These are phyloP conservation scores for Oligia fasciuncula DNA, from an alignment of 2,888 invertebrate species.

Conservation along the genomic window DNA sequence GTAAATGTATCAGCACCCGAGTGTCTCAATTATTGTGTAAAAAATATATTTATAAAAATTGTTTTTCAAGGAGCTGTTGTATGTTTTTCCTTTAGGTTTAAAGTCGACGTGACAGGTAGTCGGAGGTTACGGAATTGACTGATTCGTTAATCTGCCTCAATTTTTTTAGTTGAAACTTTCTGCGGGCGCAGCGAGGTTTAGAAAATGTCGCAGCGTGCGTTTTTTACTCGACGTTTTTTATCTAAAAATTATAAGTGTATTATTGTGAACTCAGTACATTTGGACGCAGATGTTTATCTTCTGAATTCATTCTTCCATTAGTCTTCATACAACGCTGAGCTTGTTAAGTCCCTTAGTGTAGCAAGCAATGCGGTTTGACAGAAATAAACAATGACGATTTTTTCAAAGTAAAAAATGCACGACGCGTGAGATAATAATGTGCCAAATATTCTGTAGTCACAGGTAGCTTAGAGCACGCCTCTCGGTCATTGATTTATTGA, in stretches of 20 bases:
- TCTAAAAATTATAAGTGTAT: conserved; percentile 21
- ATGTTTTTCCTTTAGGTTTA: conserved; percentile 74
- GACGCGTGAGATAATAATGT: conserved; percentile 77
- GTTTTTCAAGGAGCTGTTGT: conserved; percentile 74
- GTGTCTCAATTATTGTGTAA: conserved; percentile 72
- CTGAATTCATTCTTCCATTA: conserved; percentile 23
- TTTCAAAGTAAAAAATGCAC: conserved; percentile 67
- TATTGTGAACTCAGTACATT: conserved; percentile 33
- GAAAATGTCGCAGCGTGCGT: conserved; percentile 63
- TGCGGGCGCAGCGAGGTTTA: conserved; percentile 63
- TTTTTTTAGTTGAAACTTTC: conserved; percentile 70
- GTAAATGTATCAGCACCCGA: conserved; percentile 66
- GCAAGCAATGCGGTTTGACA: conserved; percentile 27
- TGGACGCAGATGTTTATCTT: conserved; percentile 40
- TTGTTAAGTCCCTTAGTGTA: not conserved
- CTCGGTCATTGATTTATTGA: conserved; percentile 47
- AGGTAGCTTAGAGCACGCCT: conserved; percentile 73
- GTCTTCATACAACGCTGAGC: not conserved
- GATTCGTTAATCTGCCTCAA: conserved; percentile 79
- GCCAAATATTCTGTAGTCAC: conserved; percentile 88
- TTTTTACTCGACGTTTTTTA: conserved; percentile 59
- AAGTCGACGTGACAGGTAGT: conserved; percentile 63
- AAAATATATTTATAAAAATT: conserved; percentile 69
- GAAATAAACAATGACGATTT: conserved; percentile 25
- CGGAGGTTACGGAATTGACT: conserved; percentile 80